Evolutionary conservation across 1,140 invertebrate genomes (phyloP).

Genomic region (Sitodiplosis mosellana): DNA sequence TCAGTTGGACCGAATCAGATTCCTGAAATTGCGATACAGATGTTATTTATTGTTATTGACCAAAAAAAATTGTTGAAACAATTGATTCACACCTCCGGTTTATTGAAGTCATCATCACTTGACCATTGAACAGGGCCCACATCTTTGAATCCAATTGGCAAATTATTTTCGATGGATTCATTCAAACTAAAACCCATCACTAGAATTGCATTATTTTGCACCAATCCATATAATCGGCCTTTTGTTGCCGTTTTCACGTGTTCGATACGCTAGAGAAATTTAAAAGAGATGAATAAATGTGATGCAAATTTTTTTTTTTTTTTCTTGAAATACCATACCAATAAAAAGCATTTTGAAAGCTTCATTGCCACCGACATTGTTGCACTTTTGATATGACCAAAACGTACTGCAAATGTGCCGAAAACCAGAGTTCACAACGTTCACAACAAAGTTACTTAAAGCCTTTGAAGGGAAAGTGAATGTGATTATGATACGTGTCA

Average conservation of each 20-base stretch:
- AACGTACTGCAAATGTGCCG: too few relatives aligned
- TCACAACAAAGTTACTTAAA: too few relatives aligned
- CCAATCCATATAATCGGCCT: constrained; percentile 52
- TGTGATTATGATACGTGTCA: too few relatives aligned
- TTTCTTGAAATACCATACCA: too few relatives aligned
- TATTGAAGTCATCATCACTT: constrained; percentile 12
- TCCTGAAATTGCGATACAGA: neutral
- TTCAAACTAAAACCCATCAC: constrained; percentile 44
- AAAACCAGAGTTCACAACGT: too few relatives aligned
- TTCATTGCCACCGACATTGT: too few relatives aligned
- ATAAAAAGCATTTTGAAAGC: too few relatives aligned
- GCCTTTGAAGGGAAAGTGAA: too few relatives aligned
- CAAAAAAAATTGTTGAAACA: too few relatives aligned
- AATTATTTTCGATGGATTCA: constrained; percentile 37
- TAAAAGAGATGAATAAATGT: constrained; percentile 2
- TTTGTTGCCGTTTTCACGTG: constrained; percentile 32
- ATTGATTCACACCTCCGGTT: constrained; percentile 37
- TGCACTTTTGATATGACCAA: too few relatives aligned
- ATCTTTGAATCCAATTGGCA: constrained; percentile 53
- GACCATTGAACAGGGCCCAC: constrained; percentile 44
- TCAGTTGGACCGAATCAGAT: neutral
- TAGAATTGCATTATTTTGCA: constrained; percentile 46
- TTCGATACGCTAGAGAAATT: constrained; percentile 32
- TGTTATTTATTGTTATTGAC: constrained; percentile 34
- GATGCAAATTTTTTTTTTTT: too few relatives aligned